Evolutionary conservation across 2,888 invertebrate species (phyloP), one percentile per base, ranked within the genome.

Genomic region (Pammene aurita): DNA sequence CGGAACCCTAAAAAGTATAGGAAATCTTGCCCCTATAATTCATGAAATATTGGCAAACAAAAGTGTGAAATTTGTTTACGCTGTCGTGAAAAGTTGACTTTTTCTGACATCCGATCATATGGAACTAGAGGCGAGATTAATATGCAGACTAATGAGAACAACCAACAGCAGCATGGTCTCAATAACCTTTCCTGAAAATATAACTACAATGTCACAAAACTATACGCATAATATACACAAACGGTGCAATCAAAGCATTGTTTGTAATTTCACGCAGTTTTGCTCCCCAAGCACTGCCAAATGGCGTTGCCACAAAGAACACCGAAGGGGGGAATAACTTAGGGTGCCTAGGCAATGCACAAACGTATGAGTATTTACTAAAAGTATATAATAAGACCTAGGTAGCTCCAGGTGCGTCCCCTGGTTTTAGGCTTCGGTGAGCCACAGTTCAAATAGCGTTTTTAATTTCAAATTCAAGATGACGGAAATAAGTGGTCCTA

Each of bases 201-300:
- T 38, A 38, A 38, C 38, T 38, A 26, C 26, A 26, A 26, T 2
- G 26, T 4, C 26, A 26, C 26, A 1, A 26, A 26, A 26, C 26
- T 26, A 26, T 26, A 26, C 26, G 1, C n/a, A 35, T 35, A 35
- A 7, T 38, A 38, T 38, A 38, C 38, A 38, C 2, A 38, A 38
- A 38, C 7, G 7, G 13, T 7, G 10, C 13, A 41, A 62, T 41
- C 18, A 38, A 16, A 35, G 18, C 35, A 18, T 48, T 35, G 48
- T 48, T 62, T 10, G 41, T 63, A 42, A 56, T 67, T 57, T 63
- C 50, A 67, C 63, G 63, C 57, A 13, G 34, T 41, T 63, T 50
- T 55, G 50, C 50, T n/a, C 50, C 26, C n/a, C 4, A 4, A 26
- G 26, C 26, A 26, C 26, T 4, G 26, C 26, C 38, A 26, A 42